Conservation (phyloP, 1,140 invertebrate species). For the Delia radicum region DNA sequence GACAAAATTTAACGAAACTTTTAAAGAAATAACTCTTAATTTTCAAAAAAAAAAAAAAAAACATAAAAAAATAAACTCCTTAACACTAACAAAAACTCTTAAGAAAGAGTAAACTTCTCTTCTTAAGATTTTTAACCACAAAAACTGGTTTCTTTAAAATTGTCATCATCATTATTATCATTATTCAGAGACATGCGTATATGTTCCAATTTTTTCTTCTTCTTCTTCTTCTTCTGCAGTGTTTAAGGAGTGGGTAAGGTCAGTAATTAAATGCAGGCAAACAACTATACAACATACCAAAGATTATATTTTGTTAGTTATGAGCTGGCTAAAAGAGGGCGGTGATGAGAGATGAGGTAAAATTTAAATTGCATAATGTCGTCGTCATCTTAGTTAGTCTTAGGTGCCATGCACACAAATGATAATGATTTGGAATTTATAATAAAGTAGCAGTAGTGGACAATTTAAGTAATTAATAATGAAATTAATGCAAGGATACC, state of each 20-base stretch:
- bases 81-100: not conserved
- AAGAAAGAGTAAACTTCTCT: not conserved
- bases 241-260: not conserved
- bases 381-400: not conserved
- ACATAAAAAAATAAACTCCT: no score
- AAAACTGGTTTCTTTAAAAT: not conserved
- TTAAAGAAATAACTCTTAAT: not conserved
- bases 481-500: not conserved
- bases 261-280: constrained; percentile 1
- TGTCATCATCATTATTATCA: not conserved
- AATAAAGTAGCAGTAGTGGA: not conserved
- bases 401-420: not conserved
- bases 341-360: not conserved
- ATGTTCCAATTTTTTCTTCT: not conserved
- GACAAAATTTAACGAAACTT: not conserved
- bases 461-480: not conserved
- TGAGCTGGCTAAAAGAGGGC: not conserved
- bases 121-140: not conserved
- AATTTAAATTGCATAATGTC: not conserved
- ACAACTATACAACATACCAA: not conserved
- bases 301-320: no score
- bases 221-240: not conserved
- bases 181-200: not conserved
- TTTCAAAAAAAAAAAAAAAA: no score
- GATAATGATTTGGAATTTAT: not conserved